A percentile compares a stretch with the other conserved stretches of the same genome.
Evolutionary conservation across 2,797 vertebrate species (phyloP).

Genomic region (Pagetopsis macropterus): DNA sequence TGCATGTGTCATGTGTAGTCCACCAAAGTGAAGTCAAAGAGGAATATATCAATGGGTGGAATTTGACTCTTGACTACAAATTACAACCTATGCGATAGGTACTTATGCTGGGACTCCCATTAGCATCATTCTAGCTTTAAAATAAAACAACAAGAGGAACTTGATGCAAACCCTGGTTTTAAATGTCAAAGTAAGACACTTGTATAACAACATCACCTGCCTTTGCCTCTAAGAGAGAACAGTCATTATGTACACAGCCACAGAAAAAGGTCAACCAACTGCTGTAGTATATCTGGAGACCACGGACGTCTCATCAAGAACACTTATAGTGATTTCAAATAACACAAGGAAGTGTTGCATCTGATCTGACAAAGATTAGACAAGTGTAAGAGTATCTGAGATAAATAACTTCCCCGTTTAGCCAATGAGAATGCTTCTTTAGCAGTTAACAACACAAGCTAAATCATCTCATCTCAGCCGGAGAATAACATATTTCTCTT

Average conservation of each 20-base stretch:
- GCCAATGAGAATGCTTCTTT: not conserved
- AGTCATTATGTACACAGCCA: not conserved
- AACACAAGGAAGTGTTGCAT: constrained; percentile 16
- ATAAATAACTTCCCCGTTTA: not conserved
- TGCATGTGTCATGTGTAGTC: not conserved
- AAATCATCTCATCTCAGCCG: constrained; percentile 4
- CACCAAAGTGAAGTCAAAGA: not conserved
- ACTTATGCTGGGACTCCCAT: not conserved
- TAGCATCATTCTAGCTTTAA: not conserved
- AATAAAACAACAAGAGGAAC: not conserved
- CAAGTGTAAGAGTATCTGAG: not conserved
- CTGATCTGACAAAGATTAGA: constrained; percentile 10
- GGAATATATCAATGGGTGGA: not conserved
- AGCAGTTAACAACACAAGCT: constrained; percentile 8
- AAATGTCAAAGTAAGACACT: not conserved
- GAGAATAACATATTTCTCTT: not conserved
- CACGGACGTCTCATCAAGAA: constrained; percentile 11
- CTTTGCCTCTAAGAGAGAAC: not conserved
- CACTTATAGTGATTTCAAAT: constrained; percentile 13
- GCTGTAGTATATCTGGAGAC: not conserved
- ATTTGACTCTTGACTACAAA: not conserved
- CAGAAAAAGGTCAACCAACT: not conserved
- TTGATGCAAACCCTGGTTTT: not conserved
- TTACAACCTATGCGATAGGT: not conserved
- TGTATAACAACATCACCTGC: not conserved